phyloP scores from a whole-genome alignment of 2,888 invertebrate genomes.

The Clunio marinus region DNA sequence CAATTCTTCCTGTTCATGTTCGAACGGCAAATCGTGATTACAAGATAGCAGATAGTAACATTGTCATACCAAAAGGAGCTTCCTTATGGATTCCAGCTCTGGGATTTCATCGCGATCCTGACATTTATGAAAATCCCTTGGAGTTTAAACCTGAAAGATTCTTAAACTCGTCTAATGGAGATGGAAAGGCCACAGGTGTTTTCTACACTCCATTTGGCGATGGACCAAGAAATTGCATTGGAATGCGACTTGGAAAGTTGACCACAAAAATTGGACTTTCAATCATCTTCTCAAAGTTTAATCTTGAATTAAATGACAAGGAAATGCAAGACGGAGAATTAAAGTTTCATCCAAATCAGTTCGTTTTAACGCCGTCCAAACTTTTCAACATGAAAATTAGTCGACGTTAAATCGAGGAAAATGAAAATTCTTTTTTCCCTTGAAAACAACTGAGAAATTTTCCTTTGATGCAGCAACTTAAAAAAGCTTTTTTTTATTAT shows the following conservation, averaged over 20 bases:
- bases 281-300: conserved; percentile 20
- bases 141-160: conserved; percentile 53
- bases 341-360: neutral
- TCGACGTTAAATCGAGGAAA: neutral
- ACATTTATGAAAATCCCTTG: conserved; percentile 50
- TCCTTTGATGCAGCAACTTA: too few species aligned
- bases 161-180: conserved; percentile 43
- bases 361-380: neutral
- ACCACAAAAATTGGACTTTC: conserved; percentile 24
- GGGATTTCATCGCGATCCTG: conserved; percentile 51
- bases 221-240: conserved; percentile 44
- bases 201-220: conserved; percentile 49
- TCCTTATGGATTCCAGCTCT: conserved; percentile 48
- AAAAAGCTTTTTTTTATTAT: too few species aligned
- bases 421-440: too few species aligned
- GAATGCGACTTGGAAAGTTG: conserved; percentile 29
- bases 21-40: conserved; percentile 49
- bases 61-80: conserved; percentile 47
- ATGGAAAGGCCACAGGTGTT: conserved; percentile 40
- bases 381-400: neutral
- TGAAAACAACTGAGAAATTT: too few species aligned
- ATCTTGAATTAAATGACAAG: conserved; percentile 4
- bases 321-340: neutral
- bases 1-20: conserved; percentile 50
- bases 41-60: conserved; percentile 46